Base-by-base conservation (phyloP, 1,140 invertebrate genomes). In the Eciton burchellii region DNA sequence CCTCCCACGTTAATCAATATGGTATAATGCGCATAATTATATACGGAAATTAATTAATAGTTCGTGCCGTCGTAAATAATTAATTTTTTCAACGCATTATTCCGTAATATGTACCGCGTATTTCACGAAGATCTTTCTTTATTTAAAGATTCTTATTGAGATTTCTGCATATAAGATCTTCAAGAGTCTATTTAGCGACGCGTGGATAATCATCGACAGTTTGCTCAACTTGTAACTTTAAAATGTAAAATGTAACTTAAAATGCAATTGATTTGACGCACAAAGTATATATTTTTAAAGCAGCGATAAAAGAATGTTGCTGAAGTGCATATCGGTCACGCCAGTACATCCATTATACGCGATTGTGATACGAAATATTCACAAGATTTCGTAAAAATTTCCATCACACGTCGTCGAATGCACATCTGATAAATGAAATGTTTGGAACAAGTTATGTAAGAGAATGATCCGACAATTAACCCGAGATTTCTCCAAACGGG, bases 251-350 rank as follows among this genome's bases (percentile, higher is more conserved):
- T 29, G 35, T 11, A 29, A 12, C 21, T 14, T 41, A n/a, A 43
- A 6, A 72, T 12, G 6, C 35, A 6, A 35, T n/a, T 8, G 63
- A 12, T 62, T 3, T 63, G n/a, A n/a, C n/a, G 45, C 24, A 14
- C 52, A 12, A 5, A n/a, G n/a, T 5, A 49, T 1, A 56, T 16
- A 16, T 19, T 56, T 71, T 56, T 71, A 56, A 56, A 71, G 6
- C 19, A 6, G 19, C 9, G 70, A 57, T 57, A 43, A 72, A 9
- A n/a, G n/a, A n/a, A n/a, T n/a, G n/a, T n/a, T n/a, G n/a, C 19
- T 1, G 47, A 41, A 56, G 41, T 71, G 16, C 70, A 57, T 72
- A 57, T 72, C 19, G 57, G 70, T 72, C 56, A 41, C 35, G 70
- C 19, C 54, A 19, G 57, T 72, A 57, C 21, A 43, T 72, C 21